phyloP scores from a whole-genome alignment of 2,888 invertebrate genomes.

The Noctua comes region DNA sequence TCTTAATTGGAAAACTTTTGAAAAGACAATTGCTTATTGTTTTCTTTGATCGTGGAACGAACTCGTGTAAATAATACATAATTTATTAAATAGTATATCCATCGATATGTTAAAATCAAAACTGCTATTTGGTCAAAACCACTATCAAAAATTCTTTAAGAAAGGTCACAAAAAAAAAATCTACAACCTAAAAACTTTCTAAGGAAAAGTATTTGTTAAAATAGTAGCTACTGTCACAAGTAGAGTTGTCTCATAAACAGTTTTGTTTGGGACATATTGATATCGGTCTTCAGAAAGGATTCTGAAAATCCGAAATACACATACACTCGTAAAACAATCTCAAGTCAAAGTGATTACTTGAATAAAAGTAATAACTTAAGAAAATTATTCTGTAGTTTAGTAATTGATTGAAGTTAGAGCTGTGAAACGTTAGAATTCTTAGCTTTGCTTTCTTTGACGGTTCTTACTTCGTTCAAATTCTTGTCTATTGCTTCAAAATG shows the following conservation, averaged over 20 bases:
- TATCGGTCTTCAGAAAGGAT: background rate
- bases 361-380: no score
- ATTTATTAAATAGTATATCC: conserved; percentile 30
- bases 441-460: no score
- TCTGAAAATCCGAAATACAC: background rate
- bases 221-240: background rate
- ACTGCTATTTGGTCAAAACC: background rate
- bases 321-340: background rate
- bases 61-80: conserved; percentile 53
- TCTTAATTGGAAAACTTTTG: conserved; percentile 25
- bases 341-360: no score
- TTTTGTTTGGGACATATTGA: background rate
- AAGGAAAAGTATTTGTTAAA: background rate
- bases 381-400: no score
- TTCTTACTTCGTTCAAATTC: background rate
- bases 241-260: background rate
- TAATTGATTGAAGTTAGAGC: no score
- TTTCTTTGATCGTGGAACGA: conserved; percentile 20
- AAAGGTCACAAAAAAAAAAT: background rate
- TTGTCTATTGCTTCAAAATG: no score
- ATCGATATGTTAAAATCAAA: background rate
- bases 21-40: conserved; percentile 57
- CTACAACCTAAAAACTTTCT: background rate
- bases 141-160: background rate
- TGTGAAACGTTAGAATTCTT: no score